Percentiles rank a stretch among this genome's conserved stretches.
phyloP scores from a whole-genome alignment of 2,797 vertebrate genomes.

The Syncerus caffer region DNA sequence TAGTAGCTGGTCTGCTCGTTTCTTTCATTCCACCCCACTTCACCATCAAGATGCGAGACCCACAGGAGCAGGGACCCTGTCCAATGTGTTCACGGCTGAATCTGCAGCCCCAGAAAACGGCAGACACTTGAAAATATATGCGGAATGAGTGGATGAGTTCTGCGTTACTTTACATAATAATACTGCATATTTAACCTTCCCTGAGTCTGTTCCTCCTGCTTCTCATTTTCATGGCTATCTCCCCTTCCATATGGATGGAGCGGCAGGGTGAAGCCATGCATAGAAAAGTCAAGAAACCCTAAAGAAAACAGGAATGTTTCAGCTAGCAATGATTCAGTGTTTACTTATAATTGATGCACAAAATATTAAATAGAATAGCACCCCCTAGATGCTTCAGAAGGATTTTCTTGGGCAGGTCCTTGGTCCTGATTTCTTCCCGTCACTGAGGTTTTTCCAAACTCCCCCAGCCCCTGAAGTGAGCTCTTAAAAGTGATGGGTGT shows the following conservation, averaged over 20 bases:
- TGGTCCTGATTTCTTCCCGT: neutral
- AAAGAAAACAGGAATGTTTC: neutral
- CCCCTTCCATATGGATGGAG: neutral
- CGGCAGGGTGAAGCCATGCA: neutral
- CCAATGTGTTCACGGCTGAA: neutral
- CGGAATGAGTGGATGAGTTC: accelerated
- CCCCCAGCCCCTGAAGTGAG: neutral
- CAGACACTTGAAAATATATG: neutral
- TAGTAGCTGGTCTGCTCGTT: neutral
- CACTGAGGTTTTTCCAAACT: neutral
- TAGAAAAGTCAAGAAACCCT: neutral
- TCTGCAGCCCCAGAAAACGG: neutral
- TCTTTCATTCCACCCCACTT: accelerated
- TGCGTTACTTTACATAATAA: neutral
- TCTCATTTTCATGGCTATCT: accelerated
- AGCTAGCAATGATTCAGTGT: accelerated
- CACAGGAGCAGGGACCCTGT: neutral
- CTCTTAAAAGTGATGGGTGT: accelerated
- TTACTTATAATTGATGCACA: too few species aligned
- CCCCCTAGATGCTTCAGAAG: neutral
- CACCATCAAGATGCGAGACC: accelerated
- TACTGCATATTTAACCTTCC: neutral
- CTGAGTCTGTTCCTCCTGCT: neutral
- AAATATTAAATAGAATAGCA: neutral
- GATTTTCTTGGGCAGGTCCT: neutral